Conservation (phyloP, 2,113 vertebrate species). For the Phyllostomus hastatus region DNA sequence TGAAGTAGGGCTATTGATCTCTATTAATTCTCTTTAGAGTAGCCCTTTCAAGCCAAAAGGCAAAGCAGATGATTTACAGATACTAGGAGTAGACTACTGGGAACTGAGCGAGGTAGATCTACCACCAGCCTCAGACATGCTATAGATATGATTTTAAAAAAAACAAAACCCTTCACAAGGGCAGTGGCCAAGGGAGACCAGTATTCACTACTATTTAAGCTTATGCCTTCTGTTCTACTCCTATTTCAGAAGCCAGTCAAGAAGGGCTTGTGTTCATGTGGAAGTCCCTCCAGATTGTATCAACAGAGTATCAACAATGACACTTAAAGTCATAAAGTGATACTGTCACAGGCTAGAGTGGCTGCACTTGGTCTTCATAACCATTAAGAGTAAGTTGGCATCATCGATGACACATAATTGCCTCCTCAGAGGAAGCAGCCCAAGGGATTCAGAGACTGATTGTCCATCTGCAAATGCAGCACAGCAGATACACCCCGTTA, state of each 20-base stretch:
- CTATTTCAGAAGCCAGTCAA: background rate
- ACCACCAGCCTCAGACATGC: too few relatives aligned
- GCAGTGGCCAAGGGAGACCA: background rate
- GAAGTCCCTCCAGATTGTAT: background rate
- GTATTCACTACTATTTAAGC: accelerated
- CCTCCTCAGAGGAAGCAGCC: background rate
- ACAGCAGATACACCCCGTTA: background rate
- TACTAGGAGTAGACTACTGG: background rate
- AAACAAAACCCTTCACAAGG: background rate
- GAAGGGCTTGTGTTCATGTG: background rate
- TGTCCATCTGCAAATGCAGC: background rate
- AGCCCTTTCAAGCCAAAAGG: background rate
- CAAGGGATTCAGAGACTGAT: background rate
- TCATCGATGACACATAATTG: background rate
- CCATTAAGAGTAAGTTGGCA: background rate
- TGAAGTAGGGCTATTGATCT: background rate
- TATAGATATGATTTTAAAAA: background rate
- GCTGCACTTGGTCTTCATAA: background rate
- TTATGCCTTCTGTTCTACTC: background rate
- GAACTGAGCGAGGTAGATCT: background rate
- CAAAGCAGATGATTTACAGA: background rate
- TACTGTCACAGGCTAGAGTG: background rate
- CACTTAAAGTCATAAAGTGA: accelerated
- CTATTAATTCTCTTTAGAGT: constrained; percentile 20
- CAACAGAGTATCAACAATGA: background rate